Percentiles rank a stretch among this genome's conserved stretches.
Conservation (phyloP, 2,888 invertebrate species). For the Pterostichus niger region DNA sequence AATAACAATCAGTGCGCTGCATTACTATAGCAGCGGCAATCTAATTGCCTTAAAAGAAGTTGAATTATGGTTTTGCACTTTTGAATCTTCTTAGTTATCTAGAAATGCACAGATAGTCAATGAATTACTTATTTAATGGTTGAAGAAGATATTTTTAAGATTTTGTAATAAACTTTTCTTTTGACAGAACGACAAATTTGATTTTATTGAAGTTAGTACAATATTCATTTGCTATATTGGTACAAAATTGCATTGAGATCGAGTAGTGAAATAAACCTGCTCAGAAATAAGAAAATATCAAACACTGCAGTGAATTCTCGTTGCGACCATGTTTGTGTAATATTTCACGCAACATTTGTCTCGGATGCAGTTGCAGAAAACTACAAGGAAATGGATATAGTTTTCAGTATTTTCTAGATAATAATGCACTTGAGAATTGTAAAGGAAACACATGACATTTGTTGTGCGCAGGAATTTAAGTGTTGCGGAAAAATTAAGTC, state of each 20-base stretch:
- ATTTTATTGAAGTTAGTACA: neutral
- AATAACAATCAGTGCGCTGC: too few species aligned
- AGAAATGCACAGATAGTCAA: too few species aligned
- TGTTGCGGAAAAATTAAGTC: neutral
- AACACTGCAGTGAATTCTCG: neutral
- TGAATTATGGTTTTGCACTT: too few species aligned
- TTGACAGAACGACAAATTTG: too few species aligned
- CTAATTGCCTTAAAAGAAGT: too few species aligned
- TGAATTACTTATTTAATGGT: too few species aligned
- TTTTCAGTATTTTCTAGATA: slow-evolving; percentile 16
- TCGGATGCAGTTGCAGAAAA: slow-evolving; percentile 41
- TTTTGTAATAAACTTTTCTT: too few species aligned
- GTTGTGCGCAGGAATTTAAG: neutral
- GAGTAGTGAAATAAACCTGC: slow-evolving; percentile 12
- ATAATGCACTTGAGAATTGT: slow-evolving; percentile 4
- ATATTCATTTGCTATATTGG: neutral
- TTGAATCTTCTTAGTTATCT: too few species aligned
- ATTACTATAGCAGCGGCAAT: too few species aligned
- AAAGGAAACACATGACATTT: neutral
- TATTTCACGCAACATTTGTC: slow-evolving; percentile 44
- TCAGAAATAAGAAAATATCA: slow-evolving; percentile 34
- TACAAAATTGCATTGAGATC: slow-evolving; percentile 8
- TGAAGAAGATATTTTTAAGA: too few species aligned
- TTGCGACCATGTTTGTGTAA: slow-evolving; percentile 11
- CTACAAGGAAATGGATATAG: slow-evolving; percentile 16